These are phyloP conservation scores for Todiramphus saurophagus DNA, from an alignment of 2,113 vertebrate genomes.

Conservation along the genomic window DNA sequence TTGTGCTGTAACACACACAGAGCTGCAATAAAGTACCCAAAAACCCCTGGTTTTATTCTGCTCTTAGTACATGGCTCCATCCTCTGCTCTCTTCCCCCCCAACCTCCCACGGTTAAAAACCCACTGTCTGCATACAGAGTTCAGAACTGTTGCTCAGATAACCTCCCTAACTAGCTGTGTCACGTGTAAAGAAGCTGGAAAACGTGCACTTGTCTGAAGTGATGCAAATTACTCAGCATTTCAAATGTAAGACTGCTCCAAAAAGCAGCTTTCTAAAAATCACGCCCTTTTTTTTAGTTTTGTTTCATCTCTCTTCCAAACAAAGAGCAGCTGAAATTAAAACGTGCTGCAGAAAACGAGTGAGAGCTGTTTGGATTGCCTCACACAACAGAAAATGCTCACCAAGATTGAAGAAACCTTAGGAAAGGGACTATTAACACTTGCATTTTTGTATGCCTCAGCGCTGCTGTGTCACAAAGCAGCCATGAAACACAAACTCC, in stretches of 20 bases:
- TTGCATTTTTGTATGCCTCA: neutral
- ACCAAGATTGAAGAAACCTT: neutral
- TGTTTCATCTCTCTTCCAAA: neutral
- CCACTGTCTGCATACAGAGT: neutral
- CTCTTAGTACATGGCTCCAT: neutral
- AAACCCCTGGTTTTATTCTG: neutral
- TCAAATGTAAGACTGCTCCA: neutral
- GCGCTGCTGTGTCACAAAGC: neutral
- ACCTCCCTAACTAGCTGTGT: neutral
- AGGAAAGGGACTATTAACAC: neutral
- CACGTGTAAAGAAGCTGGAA: neutral
- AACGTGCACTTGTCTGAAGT: neutral
- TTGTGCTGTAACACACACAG: neutral
- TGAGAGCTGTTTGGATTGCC: neutral
- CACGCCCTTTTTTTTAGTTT: neutral
- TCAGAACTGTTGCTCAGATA: neutral
- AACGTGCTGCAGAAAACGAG: accelerated
- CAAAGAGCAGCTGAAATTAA: neutral
- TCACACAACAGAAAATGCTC: neutral
- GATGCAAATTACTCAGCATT: neutral
- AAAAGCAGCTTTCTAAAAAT: neutral
- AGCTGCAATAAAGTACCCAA: neutral
- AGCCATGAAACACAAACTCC: neutral
- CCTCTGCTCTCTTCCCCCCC: neutral
- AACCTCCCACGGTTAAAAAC: neutral